phyloP scores from a whole-genome alignment of 2,888 invertebrate genomes.

The Eilema sororculum region DNA sequence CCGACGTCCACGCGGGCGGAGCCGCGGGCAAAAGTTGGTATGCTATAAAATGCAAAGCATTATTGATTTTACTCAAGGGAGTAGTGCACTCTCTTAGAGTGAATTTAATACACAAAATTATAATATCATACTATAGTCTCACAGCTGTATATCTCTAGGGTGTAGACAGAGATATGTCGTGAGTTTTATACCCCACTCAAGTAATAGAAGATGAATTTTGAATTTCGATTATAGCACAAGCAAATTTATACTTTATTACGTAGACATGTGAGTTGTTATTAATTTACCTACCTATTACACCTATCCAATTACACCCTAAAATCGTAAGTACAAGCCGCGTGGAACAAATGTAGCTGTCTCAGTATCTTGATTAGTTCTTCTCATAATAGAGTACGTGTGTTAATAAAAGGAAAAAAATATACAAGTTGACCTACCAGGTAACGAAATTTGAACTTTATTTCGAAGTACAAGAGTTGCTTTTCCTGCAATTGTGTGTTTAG shows the following conservation, averaged over 20 bases:
- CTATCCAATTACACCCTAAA: neutral
- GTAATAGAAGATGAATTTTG: neutral
- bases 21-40: no score
- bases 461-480: neutral
- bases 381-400: neutral
- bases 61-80: no score
- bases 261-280: no score
- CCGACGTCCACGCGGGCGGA: no score
- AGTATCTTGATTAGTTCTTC: neutral
- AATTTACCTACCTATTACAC: neutral
- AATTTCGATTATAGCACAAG: neutral
- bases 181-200: no score
- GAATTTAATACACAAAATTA: no score
- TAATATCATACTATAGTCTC: no score
- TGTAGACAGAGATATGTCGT: no score
- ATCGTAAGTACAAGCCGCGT: neutral
- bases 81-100: no score
- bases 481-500: neutral
- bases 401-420: neutral
- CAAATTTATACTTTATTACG: neutral
- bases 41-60: no score
- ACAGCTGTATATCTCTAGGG: no score
- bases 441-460: neutral
- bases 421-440: neutral
- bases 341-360: neutral